These are phyloP conservation scores for Bombyx mandarina DNA, from an alignment of 1,140 invertebrate species.

Conservation along the genomic window DNA sequence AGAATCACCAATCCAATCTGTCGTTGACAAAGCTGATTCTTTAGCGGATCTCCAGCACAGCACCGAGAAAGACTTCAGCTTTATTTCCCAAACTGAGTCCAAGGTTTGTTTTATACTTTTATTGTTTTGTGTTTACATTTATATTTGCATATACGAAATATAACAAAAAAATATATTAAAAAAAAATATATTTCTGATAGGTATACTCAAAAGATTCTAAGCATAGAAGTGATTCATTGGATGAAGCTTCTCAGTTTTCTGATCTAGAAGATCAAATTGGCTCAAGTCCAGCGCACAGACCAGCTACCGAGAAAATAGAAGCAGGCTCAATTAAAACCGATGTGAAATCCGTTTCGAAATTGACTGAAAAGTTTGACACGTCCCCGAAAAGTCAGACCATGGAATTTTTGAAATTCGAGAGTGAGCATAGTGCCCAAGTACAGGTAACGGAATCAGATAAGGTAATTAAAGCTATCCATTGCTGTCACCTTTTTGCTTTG, in stretches of 20 bases:
- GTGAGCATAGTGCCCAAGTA: slow-evolving; percentile 41
- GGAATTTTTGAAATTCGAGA: slow-evolving; percentile 56
- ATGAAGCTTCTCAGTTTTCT: slow-evolving; percentile 69
- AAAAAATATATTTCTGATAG: slow-evolving; percentile 24
- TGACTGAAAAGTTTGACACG: slow-evolving; percentile 16
- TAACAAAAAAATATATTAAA: background rate
- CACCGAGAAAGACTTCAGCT: slow-evolving; percentile 65
- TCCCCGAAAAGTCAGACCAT: slow-evolving; percentile 29
- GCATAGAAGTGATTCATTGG: slow-evolving; percentile 66
- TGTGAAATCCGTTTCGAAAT: slow-evolving; percentile 20
- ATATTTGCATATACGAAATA: background rate
- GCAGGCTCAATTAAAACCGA: slow-evolving; percentile 11
- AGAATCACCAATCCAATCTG: slow-evolving; percentile 53
- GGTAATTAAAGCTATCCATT: slow-evolving; percentile 19
- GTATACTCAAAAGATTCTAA: slow-evolving; percentile 60
- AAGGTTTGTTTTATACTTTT: slow-evolving; percentile 36
- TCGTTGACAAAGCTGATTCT: slow-evolving; percentile 59
- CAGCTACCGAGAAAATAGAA: slow-evolving; percentile 24
- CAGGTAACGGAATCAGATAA: slow-evolving; percentile 33
- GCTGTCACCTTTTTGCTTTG: no score
- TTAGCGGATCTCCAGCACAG: slow-evolving; percentile 62
- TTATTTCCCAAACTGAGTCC: slow-evolving; percentile 67
- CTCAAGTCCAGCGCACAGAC: slow-evolving; percentile 50
- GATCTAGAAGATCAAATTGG: slow-evolving; percentile 68
- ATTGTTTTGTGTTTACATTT: background rate